Evolutionary conservation across 2,888 invertebrate genomes (phyloP).

Genomic region (Thereva nobilitata): DNA sequence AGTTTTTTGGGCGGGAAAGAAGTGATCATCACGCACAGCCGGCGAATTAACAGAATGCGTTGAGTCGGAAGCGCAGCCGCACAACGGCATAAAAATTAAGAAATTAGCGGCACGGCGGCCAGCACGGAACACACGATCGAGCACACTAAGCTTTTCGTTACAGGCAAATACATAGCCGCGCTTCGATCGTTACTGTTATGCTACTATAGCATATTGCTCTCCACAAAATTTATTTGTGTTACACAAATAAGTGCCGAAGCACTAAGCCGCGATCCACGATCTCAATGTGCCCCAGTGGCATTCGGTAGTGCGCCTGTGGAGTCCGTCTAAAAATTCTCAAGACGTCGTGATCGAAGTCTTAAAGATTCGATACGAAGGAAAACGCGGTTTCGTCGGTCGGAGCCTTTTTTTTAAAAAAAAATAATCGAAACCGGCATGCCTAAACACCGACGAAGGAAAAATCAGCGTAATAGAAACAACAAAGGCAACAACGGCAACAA

Average conservation of each 20-base stretch:
- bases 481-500: constrained; percentile 14
- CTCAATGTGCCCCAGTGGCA: constrained; percentile 36
- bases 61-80: constrained; percentile 35
- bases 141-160: no score
- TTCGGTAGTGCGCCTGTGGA: constrained; percentile 38
- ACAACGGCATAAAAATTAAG: constrained; percentile 5
- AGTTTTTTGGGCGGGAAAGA: constrained; percentile 13
- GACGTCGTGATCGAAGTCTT: constrained; percentile 18
- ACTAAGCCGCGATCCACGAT: constrained; percentile 18
- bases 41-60: constrained; percentile 30
- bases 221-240: constrained; percentile 27
- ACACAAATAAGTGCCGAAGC: constrained; percentile 24
- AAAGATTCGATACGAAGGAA: background rate
- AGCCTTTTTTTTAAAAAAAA: constrained; percentile 3
- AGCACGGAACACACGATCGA: constrained; percentile 8
- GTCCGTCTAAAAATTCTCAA: constrained; percentile 27
- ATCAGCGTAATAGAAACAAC: constrained; percentile 31
- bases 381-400: constrained; percentile 18
- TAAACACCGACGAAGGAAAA: constrained; percentile 38
- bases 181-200: no score
- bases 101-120: constrained; percentile 2
- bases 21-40: background rate
- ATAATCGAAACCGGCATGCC: constrained; percentile 36
- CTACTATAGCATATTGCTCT: no score
- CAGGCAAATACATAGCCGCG: no score